Conservation (phyloP, 2,797 vertebrate genomes). For the Myripristis jacobus region DNA sequence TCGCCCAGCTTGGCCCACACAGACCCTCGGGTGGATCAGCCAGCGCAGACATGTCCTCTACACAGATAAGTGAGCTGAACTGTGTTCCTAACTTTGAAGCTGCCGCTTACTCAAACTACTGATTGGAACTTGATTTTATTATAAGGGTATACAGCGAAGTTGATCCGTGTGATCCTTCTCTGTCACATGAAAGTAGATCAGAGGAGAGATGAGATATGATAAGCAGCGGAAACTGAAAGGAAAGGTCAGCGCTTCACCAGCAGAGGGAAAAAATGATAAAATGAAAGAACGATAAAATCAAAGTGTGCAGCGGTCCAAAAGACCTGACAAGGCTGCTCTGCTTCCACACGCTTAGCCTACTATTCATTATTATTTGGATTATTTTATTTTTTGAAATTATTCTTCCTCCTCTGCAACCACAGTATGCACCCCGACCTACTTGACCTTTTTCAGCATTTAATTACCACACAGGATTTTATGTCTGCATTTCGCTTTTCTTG, state of each 20-base stretch:
- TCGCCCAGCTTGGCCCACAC: slow-evolving; percentile 36
- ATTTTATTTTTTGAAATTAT: too few relatives aligned
- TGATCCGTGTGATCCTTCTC: slow-evolving; percentile 27
- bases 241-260: slow-evolving; percentile 32
- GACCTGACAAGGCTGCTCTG: slow-evolving; percentile 27
- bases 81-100: slow-evolving; percentile 40
- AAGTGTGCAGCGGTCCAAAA: slow-evolving; percentile 23
- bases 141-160: neutral
- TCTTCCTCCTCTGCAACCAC: too few relatives aligned
- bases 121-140: slow-evolving; percentile 31
- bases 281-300: slow-evolving; percentile 25
- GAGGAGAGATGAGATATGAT: slow-evolving; percentile 16
- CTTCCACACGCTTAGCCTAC: neutral
- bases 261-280: slow-evolving; percentile 15
- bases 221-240: slow-evolving; percentile 28
- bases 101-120: neutral
- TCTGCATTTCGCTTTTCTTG: slow-evolving; percentile 16
- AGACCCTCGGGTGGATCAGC: slow-evolving; percentile 31
- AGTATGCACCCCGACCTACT: too few relatives aligned
- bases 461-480: slow-evolving; percentile 8
- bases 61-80: slow-evolving; percentile 54
- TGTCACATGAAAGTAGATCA: slow-evolving; percentile 32
- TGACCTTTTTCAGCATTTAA: too few relatives aligned
- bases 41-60: slow-evolving; percentile 51
- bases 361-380: neutral